Evolutionary conservation across 2,888 invertebrate genomes (phyloP), one percentile per base, ranked within the genome.

Genomic region (Gortyna flavago): DNA sequence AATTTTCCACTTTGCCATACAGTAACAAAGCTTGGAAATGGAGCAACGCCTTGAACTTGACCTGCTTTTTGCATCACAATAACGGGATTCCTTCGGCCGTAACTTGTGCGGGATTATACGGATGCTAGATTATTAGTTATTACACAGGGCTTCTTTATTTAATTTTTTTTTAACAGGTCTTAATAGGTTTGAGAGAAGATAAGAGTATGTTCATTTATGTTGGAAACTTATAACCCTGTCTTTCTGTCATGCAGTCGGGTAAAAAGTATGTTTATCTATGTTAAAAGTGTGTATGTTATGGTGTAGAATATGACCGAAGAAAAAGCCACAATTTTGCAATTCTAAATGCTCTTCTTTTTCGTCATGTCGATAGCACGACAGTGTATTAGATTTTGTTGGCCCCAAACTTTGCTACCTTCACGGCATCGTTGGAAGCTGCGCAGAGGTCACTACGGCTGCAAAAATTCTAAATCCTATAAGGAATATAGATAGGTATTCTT

Each of bases 41-140:
- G 69, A 72, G 18, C 57, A 72, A 38, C 68, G 66, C 74, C 72
- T 74, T 79, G 84, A 86, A 86, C 87, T 84, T 86, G 84, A 79
- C 87, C 86, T 18, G 51, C 3, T 61, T 86, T 85, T 59, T 62
- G 57, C 64, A 62, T 32, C 67, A 70, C 84, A 86, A 83, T 86
- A 75, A 75, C 62, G 38, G 79, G 69, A 72, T 69, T 84, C 62
- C 57, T 13, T 16, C 25, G 51, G 38, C 35, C 59, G 57, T 62
- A 72, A 72, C 61, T 18, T 64, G 32, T 25, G 54, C 61, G 35
- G 77, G 71, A 74, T 77, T 65, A 73, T 13, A 13, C 61, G 59
- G 70, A 68, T 32, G 35, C 59, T 32, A 32, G 2, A 69, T 62
- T 84, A 80, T 62, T 41, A 68, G 57, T 67, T 84, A 79, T 72